phyloP scores from a whole-genome alignment of 2,113 vertebrate species.

The Panthera leo region DNA sequence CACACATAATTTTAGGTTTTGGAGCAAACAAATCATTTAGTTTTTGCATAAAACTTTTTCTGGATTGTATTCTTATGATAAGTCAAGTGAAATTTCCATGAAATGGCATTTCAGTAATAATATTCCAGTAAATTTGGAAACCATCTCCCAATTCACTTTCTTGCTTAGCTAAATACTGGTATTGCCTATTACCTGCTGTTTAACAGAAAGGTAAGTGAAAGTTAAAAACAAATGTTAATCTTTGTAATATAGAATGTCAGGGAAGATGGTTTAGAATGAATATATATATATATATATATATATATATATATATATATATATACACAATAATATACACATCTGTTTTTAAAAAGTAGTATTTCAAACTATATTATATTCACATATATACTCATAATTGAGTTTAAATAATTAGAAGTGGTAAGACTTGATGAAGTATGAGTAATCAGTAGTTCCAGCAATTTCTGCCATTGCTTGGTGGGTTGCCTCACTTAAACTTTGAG shows the following conservation, averaged over 20 bases:
- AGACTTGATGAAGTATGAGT: not conserved
- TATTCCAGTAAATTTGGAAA: slow-evolving; percentile 42
- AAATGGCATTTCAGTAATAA: slow-evolving; percentile 37
- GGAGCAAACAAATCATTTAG: not conserved
- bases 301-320: too few species aligned
- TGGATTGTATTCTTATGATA: slow-evolving; percentile 43
- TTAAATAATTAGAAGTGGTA: not conserved
- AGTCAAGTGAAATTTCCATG: slow-evolving; percentile 17
- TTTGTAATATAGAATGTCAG: slow-evolving; percentile 19
- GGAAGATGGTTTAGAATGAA: not conserved
- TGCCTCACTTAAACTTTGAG: slow-evolving; percentile 1
- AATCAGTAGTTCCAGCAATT: not conserved
- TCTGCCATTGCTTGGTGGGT: not conserved
- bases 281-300: too few species aligned
- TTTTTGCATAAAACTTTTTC: slow-evolving; percentile 49
- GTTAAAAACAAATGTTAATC: slow-evolving; percentile 32
- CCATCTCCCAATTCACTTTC: not conserved
- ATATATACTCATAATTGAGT: not conserved
- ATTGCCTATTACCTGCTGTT: not conserved
- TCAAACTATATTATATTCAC: not conserved
- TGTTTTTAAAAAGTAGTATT: not conserved
- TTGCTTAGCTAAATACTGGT: not conserved
- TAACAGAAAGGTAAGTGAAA: slow-evolving; percentile 23
- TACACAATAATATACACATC: too few species aligned
- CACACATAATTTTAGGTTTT: slow-evolving; percentile 20